phyloP scores from a whole-genome alignment of 2,113 vertebrate genomes.

The Panurus biarmicus region DNA sequence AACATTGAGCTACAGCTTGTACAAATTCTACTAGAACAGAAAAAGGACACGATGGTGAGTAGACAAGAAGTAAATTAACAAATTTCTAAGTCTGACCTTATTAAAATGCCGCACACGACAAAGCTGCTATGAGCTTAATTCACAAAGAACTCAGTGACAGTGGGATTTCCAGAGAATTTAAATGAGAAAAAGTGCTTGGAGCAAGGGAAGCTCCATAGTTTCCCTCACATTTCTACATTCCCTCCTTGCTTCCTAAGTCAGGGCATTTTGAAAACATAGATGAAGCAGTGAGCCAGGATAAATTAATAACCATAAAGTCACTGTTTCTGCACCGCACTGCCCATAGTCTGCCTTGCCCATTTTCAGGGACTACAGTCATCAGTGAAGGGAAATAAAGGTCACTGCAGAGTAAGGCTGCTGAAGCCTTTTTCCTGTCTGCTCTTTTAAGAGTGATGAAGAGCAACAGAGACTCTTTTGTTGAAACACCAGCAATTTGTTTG shows the following conservation, averaged over 20 bases:
- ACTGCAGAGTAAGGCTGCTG: background rate
- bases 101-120: slow-evolving; percentile 55
- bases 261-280: background rate
- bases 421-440: background rate
- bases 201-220: background rate
- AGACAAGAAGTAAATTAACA: slow-evolving; percentile 27
- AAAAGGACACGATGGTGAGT: background rate
- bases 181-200: slow-evolving; percentile 16
- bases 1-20: background rate
- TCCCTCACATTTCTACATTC: background rate
- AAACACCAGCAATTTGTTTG: background rate
- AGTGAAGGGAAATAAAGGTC: background rate
- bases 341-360: background rate
- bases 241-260: background rate
- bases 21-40: background rate
- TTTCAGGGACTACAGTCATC: background rate
- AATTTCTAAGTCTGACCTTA: slow-evolving; percentile 30
- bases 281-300: background rate
- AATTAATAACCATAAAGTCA: background rate
- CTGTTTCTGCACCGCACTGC: background rate
- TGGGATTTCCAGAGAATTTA: slow-evolving; percentile 47
- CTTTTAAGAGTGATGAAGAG: background rate
- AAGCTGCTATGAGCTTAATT: slow-evolving; percentile 20
- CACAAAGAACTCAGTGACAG: slow-evolving; percentile 31
- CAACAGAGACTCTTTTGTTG: slow-evolving; percentile 1